phyloP scores from a whole-genome alignment of 2,113 vertebrate genomes.

The Trematomus loennbergii region DNA sequence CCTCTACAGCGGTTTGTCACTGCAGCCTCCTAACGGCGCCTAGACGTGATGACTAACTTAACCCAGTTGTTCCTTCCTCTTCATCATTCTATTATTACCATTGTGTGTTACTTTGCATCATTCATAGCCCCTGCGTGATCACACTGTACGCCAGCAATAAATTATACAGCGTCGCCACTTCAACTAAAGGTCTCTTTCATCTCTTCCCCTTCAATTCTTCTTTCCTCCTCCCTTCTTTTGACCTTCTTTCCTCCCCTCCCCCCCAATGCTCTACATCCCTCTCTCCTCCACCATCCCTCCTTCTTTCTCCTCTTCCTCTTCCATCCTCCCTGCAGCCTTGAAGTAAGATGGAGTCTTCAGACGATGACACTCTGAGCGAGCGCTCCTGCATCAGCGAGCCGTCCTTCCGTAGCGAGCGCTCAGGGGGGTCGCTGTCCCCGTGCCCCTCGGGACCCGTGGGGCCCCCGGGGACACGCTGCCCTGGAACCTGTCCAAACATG shows the following conservation, averaged over 20 bases:
- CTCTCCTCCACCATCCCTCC: constrained; percentile 2
- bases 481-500: constrained; percentile 97
- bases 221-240: constrained; percentile 17
- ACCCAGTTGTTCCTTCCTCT: constrained; percentile 16
- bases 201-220: constrained; percentile 18
- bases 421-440: constrained; percentile 94
- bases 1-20: neutral
- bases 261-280: neutral
- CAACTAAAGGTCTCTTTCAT: constrained; percentile 15
- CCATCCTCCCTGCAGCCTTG: constrained; percentile 31
- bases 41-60: constrained; percentile 16
- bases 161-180: constrained; percentile 63
- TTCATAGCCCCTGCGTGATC: constrained; percentile 52
- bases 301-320: neutral
- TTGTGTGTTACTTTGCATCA: constrained; percentile 44
- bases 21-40: constrained; percentile 9
- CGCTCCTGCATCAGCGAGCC: constrained; percentile 92
- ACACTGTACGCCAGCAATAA: constrained; percentile 30
- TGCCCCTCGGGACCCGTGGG: constrained; percentile 88
- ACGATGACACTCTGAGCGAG: constrained; percentile 97
- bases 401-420: constrained; percentile 93
- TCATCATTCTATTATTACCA: constrained; percentile 1
- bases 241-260: constrained; percentile 46
- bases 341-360: constrained; percentile 93
- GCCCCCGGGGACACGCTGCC: constrained; percentile 94